phyloP scores from a whole-genome alignment of 92 coral and sea anemone species.

The Scolanthus callimorphus region DNA sequence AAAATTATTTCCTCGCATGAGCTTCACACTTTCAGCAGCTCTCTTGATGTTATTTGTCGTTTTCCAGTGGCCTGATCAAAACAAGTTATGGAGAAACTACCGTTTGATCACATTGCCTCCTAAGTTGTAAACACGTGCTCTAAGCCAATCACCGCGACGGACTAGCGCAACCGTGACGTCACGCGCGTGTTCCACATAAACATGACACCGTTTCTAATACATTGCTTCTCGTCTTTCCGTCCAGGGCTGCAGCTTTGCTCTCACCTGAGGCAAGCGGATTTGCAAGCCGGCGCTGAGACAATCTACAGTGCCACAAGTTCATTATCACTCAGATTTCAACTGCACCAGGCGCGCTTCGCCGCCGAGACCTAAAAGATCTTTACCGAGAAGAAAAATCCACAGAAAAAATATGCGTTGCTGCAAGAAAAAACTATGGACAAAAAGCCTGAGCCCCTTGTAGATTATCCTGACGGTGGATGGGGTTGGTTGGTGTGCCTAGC shows the following conservation, averaged over 20 bases:
- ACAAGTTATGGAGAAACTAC: conserved; percentile 32
- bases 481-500: conserved; percentile 97
- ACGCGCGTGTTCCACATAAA: neutral
- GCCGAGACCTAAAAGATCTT: neutral
- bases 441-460: conserved; percentile 61
- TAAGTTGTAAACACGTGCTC: conserved; percentile 27
- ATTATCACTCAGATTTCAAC: neutral
- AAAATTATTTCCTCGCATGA: neutral
- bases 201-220: neutral
- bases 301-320: too few species aligned
- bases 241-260: too few species aligned
- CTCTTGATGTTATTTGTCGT: neutral
- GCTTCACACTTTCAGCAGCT: neutral
- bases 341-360: neutral
- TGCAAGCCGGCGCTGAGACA: too few species aligned
- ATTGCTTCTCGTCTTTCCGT: too few species aligned
- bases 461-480: conserved; percentile 98
- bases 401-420: conserved; percentile 51
- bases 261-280: too few species aligned
- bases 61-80: conserved; percentile 15
- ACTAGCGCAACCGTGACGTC: conserved; percentile 35
- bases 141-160: conserved; percentile 55
- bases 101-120: conserved; percentile 14
- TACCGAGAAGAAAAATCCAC: neutral
- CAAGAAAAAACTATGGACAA: conserved; percentile 63